Evolutionary conservation across 2,888 invertebrate species (phyloP).

Genomic region (Cheilosia scutellata): DNA sequence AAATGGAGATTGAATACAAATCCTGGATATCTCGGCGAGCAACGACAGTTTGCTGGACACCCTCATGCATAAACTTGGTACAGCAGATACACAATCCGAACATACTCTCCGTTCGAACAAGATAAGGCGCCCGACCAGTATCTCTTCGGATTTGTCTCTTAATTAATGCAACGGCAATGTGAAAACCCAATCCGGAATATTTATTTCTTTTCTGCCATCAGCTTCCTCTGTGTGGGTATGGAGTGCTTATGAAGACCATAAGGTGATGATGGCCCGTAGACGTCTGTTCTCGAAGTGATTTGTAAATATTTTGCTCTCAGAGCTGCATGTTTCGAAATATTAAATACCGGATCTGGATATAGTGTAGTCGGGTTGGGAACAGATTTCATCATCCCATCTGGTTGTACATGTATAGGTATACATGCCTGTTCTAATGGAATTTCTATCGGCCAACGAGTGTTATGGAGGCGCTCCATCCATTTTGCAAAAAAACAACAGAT

Average conservation of each 20-base stretch:
- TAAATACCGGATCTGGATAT: conserved; percentile 38
- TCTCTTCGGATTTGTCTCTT: conserved; percentile 64
- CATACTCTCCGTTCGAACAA: conserved; percentile 30
- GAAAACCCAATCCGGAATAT: conserved; percentile 68
- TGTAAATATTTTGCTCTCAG: conserved; percentile 64
- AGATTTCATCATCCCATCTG: conserved; percentile 64
- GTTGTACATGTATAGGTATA: conserved; percentile 54
- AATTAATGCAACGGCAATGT: conserved; percentile 70
- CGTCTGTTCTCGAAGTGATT: conserved; percentile 66
- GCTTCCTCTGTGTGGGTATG: neutral
- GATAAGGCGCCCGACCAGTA: conserved; percentile 44
- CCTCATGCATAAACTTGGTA: conserved; percentile 20
- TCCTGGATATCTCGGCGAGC: conserved; percentile 25
- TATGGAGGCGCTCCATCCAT: neutral
- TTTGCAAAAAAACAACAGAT: conserved; percentile 10
- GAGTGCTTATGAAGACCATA: conserved; percentile 29
- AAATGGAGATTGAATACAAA: conserved; percentile 53
- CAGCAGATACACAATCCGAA: conserved; percentile 3
- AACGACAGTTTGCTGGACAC: conserved; percentile 23
- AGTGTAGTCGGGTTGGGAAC: conserved; percentile 20
- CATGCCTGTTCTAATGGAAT: conserved; percentile 63
- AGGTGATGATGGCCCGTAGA: conserved; percentile 24
- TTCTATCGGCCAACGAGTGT: conserved; percentile 32
- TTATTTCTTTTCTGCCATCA: conserved; percentile 56
- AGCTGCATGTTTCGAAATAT: conserved; percentile 61